Conservation (phyloP, 2,888 invertebrate species). For the Eutolmus rufibarbis region DNA sequence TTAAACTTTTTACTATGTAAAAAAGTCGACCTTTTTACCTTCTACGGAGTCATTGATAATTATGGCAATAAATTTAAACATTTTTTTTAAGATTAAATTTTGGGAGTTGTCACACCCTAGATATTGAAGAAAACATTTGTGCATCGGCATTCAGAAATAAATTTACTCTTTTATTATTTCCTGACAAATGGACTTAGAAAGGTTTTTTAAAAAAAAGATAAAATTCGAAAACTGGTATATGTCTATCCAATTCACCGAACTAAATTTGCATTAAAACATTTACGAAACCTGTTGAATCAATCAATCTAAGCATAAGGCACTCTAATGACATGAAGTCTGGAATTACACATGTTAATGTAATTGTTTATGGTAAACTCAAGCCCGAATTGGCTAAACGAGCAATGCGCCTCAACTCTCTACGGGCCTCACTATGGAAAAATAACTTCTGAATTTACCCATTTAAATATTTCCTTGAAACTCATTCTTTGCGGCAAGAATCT, state of each 20-base stretch:
- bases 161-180: neutral
- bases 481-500: neutral
- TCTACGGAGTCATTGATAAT: neutral
- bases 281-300: neutral
- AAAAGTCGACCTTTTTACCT: neutral
- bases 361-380: neutral
- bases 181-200: neutral
- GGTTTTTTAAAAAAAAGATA: neutral
- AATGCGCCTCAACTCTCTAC: neutral
- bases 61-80: neutral
- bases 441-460: neutral
- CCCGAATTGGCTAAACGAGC: neutral
- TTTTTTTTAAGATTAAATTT: neutral
- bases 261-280: neutral
- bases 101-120: neutral
- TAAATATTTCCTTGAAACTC: neutral
- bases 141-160: neutral
- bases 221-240: neutral
- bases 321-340: neutral
- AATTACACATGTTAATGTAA: neutral
- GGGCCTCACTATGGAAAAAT: neutral
- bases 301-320: neutral
- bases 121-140: neutral
- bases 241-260: neutral
- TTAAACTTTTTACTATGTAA: neutral